phyloP scores from a whole-genome alignment of 2,113 vertebrate genomes.

The Lonchura striata region DNA sequence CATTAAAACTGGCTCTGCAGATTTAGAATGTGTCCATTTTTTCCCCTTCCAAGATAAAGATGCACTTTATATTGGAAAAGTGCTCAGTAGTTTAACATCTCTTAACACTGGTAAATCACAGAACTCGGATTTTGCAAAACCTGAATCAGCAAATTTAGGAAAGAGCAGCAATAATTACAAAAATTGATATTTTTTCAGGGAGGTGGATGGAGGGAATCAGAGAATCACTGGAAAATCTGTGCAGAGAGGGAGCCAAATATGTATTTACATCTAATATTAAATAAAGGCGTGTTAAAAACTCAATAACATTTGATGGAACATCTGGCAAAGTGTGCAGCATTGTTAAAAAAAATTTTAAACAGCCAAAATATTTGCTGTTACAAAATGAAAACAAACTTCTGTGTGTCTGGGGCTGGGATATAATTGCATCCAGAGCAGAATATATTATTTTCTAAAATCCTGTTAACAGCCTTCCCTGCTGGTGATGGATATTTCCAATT shows the following conservation, averaged over 20 bases:
- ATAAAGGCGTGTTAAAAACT: not conserved
- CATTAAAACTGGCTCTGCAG: not conserved
- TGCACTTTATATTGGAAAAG: not conserved
- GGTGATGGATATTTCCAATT: not conserved
- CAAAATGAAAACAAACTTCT: not conserved
- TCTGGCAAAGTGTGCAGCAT: not conserved
- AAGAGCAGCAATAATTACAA: not conserved
- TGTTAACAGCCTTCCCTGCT: not conserved
- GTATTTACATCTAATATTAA: not conserved
- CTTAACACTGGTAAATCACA: not conserved
- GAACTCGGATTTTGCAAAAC: not conserved
- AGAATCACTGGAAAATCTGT: not conserved
- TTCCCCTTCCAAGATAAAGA: not conserved
- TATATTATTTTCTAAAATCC: not conserved
- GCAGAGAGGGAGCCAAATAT: not conserved
- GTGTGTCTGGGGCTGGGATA: not conserved
- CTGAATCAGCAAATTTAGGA: not conserved
- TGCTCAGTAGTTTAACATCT: rapidly evolving
- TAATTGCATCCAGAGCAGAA: not conserved
- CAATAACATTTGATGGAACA: not conserved
- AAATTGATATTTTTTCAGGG: not conserved
- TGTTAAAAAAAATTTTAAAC: not conserved
- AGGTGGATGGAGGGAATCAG: not conserved
- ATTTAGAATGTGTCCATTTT: not conserved
- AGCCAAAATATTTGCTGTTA: not conserved